These are phyloP conservation scores for Thryonomys swinderianus DNA, from an alignment of 2,113 vertebrate species.

Conservation along the genomic window DNA sequence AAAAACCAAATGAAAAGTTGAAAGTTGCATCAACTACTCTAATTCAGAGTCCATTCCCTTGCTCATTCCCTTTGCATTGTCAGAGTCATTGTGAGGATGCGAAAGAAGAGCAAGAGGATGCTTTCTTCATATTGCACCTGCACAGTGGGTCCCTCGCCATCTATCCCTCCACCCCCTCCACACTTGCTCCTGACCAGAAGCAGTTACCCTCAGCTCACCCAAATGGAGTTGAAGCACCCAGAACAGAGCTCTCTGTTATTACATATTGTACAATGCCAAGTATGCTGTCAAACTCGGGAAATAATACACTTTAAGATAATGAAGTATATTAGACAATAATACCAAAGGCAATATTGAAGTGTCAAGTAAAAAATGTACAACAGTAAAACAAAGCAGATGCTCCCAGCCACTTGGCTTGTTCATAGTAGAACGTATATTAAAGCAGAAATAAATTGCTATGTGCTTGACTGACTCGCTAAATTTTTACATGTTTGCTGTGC, in stretches of 20 bases:
- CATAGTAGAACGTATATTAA: constrained; percentile 44
- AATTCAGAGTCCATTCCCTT: not conserved
- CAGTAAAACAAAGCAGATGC: constrained; percentile 62
- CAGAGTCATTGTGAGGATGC: not conserved
- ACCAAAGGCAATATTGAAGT: constrained; percentile 66
- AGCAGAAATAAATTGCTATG: constrained; percentile 51
- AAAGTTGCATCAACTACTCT: not conserved
- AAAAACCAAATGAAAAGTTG: not conserved
- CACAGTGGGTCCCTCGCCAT: rapidly evolving
- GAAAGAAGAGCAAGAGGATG: not conserved
- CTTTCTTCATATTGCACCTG: not conserved
- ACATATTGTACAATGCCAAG: not conserved
- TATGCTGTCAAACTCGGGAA: constrained; percentile 49
- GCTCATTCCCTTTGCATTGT: not conserved
- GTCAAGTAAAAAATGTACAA: constrained; percentile 63
- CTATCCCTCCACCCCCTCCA: no score
- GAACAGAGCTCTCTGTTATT: not conserved
- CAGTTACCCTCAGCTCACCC: not conserved
- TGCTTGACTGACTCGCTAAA: constrained; percentile 31
- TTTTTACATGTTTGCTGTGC: constrained; percentile 26
- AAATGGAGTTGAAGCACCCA: not conserved
- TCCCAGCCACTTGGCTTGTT: constrained; percentile 4
- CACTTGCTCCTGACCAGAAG: rapidly evolving
- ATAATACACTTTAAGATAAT: constrained; percentile 69
- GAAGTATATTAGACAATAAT: constrained; percentile 71